Percentiles rank a stretch among this genome's conserved stretches.
phyloP scores from a whole-genome alignment of 2,113 vertebrate species.

The Nansenia antarctica region DNA sequence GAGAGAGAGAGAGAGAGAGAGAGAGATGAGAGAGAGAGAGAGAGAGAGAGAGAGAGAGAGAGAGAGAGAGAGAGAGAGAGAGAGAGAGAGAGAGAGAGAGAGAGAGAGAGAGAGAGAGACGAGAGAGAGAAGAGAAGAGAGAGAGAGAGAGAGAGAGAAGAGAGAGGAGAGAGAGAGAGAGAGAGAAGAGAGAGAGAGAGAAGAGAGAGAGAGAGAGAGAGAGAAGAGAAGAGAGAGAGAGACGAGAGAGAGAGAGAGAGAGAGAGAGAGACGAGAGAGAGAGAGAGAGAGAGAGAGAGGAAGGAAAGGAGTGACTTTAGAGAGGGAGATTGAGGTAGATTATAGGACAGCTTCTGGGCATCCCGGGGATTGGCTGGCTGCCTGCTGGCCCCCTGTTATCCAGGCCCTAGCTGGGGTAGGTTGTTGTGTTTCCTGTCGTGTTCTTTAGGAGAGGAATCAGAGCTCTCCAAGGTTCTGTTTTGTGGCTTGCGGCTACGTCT shows the following conservation, averaged over 20 bases:
- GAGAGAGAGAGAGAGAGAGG: background rate
- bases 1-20: conserved; percentile 27
- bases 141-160: conserved; percentile 17
- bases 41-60: conserved; percentile 1
- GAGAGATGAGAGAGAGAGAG: background rate
- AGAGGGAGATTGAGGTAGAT: conserved; percentile 4
- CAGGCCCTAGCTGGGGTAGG: background rate
- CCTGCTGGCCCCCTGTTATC: conserved; percentile 10
- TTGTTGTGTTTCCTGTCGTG: too few species aligned
- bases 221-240: too few species aligned
- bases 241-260: too few species aligned
- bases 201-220: background rate
- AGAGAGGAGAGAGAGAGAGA: background rate
- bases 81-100: too few species aligned
- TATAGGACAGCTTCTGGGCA: conserved; percentile 15
- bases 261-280: background rate
- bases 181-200: conserved; percentile 4
- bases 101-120: too few species aligned
- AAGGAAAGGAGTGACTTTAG: conserved; percentile 1
- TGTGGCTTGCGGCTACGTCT: background rate
- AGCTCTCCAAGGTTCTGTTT: background rate
- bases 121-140: conserved; percentile 32
- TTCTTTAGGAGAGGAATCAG: background rate
- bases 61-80: background rate
- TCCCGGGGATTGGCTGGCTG: conserved; percentile 25